Evolutionary conservation across 2,888 invertebrate genomes (phyloP).

Genomic region (Cinara cedri): DNA sequence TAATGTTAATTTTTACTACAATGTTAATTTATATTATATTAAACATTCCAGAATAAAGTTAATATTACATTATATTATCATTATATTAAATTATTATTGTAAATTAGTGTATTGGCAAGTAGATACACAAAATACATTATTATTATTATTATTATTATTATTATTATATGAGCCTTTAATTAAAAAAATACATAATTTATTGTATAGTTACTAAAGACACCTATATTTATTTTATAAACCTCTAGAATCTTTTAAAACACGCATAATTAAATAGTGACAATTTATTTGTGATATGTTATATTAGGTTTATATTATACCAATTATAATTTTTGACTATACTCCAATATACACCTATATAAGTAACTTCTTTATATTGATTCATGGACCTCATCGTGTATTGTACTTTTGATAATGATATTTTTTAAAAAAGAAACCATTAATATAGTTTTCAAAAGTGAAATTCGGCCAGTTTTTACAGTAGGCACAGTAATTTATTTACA

Average conservation of each 20-base stretch:
- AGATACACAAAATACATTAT: slow-evolving; percentile 44
- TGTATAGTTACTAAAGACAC: slow-evolving; percentile 11
- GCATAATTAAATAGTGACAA: neutral
- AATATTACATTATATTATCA: slow-evolving; percentile 37
- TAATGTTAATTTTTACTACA: slow-evolving; percentile 41
- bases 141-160: slow-evolving; percentile 41
- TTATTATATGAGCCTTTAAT: slow-evolving; percentile 25
- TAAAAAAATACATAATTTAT: slow-evolving; percentile 29
- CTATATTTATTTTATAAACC: neutral
- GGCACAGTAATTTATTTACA: too few relatives aligned
- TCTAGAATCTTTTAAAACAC: too few relatives aligned
- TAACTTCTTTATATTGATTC: too few relatives aligned
- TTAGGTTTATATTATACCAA: too few relatives aligned
- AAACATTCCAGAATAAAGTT: slow-evolving; percentile 44
- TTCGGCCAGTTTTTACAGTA: too few relatives aligned
- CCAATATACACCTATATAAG: too few relatives aligned
- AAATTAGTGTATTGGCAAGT: slow-evolving; percentile 40
- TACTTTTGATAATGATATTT: too few relatives aligned
- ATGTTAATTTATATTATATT: slow-evolving; percentile 23
- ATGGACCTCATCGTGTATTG: too few relatives aligned
- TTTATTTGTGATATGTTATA: too few relatives aligned
- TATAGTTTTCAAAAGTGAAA: too few relatives aligned
- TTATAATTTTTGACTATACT: too few relatives aligned
- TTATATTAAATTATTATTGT: slow-evolving; percentile 35
- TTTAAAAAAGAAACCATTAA: too few relatives aligned